phyloP scores from a whole-genome alignment of 1,140 invertebrate species.

The Apis dorsata region DNA sequence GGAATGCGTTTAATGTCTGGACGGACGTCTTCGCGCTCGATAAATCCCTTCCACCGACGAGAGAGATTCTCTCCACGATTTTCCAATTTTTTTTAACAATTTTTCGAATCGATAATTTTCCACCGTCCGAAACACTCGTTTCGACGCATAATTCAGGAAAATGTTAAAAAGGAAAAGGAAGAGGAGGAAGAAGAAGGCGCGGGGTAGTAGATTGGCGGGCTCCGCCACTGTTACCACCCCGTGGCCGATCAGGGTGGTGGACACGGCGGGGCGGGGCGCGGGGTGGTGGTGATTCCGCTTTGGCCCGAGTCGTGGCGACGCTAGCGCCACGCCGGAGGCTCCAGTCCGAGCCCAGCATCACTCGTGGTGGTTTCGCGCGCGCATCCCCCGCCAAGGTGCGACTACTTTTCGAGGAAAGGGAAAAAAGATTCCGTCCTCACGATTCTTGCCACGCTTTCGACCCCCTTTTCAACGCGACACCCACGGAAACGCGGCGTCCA shows the following conservation, averaged over 20 bases:
- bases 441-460: conserved; percentile 13
- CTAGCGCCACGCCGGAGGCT: conserved; percentile 74
- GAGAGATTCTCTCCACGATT: no score
- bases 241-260: conserved; percentile 54
- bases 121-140: no score
- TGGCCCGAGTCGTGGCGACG: conserved; percentile 69
- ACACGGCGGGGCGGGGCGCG: conserved; percentile 42
- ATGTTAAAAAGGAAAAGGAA: background rate
- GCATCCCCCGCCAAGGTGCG: conserved; percentile 58
- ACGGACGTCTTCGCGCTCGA: no score
- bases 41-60: no score
- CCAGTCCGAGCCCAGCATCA: conserved; percentile 78
- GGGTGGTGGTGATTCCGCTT: conserved; percentile 69
- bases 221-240: conserved; percentile 60
- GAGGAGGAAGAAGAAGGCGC: background rate
- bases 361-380: conserved; percentile 76
- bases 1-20: no score
- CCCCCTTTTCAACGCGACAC: background rate
- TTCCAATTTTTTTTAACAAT: no score
- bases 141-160: background rate
- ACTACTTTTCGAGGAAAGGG: conserved; percentile 45
- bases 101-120: no score
- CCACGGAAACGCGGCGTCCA: background rate
- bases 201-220: conserved; percentile 44
- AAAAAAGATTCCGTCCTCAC: conserved; percentile 46